A percentile compares a stretch with the other conserved stretches of the same genome.
phyloP scores from a whole-genome alignment of 2,888 invertebrate species.

The Phorcus lineatus region DNA sequence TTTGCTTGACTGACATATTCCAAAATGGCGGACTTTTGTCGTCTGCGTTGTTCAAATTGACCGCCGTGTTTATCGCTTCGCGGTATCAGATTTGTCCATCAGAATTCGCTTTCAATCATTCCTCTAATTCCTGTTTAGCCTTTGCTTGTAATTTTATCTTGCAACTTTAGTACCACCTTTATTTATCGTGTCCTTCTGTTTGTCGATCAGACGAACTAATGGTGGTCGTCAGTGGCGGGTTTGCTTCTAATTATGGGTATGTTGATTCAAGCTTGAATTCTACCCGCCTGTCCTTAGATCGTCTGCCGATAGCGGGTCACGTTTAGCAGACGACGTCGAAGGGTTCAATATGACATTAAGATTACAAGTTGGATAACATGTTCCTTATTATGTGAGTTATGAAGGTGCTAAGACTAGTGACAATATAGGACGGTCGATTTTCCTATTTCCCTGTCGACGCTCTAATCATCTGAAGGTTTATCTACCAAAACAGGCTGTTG shows the following conservation, averaged over 20 bases:
- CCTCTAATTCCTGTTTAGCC: slow-evolving; percentile 19
- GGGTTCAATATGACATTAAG: no score
- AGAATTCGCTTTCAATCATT: neutral
- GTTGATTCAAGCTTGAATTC: slow-evolving; percentile 18
- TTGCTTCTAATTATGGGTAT: slow-evolving; percentile 9
- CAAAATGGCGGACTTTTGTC: slow-evolving; percentile 6
- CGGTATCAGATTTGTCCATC: neutral
- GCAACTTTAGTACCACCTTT: neutral
- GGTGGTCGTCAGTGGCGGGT: neutral
- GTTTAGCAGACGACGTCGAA: neutral
- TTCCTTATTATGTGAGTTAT: no score
- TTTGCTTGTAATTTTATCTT: slow-evolving; percentile 9
- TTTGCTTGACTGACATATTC: neutral
- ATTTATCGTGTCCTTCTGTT: neutral
- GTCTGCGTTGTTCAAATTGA: neutral
- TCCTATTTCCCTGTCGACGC: no score
- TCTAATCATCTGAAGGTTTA: no score
- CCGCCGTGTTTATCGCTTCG: neutral
- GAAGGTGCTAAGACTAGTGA: no score
- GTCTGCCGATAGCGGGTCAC: neutral
- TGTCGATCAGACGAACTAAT: neutral
- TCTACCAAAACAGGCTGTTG: no score
- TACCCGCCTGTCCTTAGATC: neutral
- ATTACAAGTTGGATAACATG: no score
- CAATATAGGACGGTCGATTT: no score